Percentiles rank a stretch among this genome's conserved stretches.
Conservation (phyloP, 2,113 vertebrate species). For the Gobio gobio region DNA sequence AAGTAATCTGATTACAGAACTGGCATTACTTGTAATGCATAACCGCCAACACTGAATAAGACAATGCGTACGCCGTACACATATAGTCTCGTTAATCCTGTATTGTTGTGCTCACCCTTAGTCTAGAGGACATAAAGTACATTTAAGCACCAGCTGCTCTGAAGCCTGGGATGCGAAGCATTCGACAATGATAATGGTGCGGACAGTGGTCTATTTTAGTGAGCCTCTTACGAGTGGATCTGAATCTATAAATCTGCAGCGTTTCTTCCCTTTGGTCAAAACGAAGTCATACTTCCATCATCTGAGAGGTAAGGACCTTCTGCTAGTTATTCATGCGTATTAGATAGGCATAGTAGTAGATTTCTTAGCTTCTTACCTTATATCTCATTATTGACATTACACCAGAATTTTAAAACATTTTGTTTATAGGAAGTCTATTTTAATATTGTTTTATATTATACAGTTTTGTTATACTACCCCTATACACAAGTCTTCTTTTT, state of each 20-base stretch:
- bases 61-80: no score
- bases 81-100: neutral
- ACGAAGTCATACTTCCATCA: constrained; percentile 7
- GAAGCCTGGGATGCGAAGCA: constrained; percentile 22
- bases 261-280: constrained; percentile 29
- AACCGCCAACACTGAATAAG: no score
- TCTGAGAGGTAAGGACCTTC: constrained; percentile 33
- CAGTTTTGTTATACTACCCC: neutral
- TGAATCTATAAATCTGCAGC: constrained; percentile 51
- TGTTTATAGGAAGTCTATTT: neutral
- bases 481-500: neutral
- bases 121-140: constrained; percentile 32
- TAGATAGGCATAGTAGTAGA: neutral
- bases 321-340: neutral
- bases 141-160: constrained; percentile 17
- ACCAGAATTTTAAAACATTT: neutral
- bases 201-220: constrained; percentile 53
- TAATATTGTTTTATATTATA: neutral
- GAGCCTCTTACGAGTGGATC: constrained; percentile 64
- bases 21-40: no score
- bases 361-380: neutral
- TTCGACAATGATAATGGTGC: constrained; percentile 9
- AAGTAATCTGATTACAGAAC: no score
- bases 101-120: constrained; percentile 26
- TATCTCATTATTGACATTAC: neutral